phyloP scores from a whole-genome alignment of 1,140 invertebrate genomes.

The Rhynchophorus ferrugineus region DNA sequence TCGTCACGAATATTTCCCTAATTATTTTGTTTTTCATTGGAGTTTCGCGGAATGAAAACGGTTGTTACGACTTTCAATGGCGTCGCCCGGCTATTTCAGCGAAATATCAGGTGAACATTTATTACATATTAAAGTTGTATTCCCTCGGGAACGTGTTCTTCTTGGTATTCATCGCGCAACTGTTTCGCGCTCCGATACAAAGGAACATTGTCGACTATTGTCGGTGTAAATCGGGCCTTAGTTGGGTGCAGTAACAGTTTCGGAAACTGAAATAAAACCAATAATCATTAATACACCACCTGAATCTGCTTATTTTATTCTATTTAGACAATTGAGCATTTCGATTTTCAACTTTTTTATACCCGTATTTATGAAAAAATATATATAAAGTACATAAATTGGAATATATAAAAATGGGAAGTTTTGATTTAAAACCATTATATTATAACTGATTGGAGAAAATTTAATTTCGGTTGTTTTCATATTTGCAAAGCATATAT shows the following conservation, averaged over 20 bases:
- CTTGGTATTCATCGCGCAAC: conserved; percentile 18
- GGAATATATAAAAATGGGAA: no score
- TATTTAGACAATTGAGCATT: no score
- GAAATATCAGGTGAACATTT: conserved; percentile 24
- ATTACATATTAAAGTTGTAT: conserved; percentile 25
- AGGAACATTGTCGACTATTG: conserved; percentile 15
- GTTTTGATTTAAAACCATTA: no score
- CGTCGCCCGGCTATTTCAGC: conserved; percentile 13
- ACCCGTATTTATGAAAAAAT: no score
- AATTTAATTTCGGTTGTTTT: no score
- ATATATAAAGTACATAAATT: no score
- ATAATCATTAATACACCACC: background rate
- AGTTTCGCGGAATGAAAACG: conserved; percentile 17
- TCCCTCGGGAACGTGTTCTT: conserved; percentile 13
- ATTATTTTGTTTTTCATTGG: conserved; percentile 23
- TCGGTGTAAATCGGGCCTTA: conserved; percentile 4
- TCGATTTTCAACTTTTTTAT: no score
- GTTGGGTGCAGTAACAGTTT: background rate
- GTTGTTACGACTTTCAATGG: conserved; percentile 16
- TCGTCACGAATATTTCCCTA: conserved; percentile 12
- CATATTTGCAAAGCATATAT: no score
- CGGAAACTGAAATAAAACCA: background rate
- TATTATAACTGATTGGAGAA: no score
- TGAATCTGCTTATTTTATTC: no score
- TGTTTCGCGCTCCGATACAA: conserved; percentile 10